Base-by-base conservation (phyloP, 2,113 vertebrate genomes). In the Cnemophilus loriae region DNA sequence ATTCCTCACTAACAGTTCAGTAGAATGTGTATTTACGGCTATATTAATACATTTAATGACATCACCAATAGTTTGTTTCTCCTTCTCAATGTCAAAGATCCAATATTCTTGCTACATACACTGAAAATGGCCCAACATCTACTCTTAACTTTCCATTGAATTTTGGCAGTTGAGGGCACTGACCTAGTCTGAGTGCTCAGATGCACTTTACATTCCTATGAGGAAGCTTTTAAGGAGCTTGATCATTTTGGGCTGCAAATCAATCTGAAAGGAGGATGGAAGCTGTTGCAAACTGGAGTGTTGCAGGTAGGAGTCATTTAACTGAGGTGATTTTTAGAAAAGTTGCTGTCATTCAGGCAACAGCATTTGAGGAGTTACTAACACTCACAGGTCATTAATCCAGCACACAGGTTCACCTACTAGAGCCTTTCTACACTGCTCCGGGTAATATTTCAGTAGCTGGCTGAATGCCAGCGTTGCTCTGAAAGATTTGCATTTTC, bases 111-210 rank as follows among this genome's bases (percentile, higher is more conserved):
- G 33, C 71, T 68, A 30, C 2, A 13, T 65, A 37, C 0, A 0
- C 87, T 90, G 90, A 86, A 42, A 85, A 7, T 46, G 59, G 67
- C 59, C 87, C 68, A 90, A 78, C n/a, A 90, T 49, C 75, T 86
- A 17, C 53, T 93, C 68, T 88, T 86, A 88, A 94, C 63, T 86
- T 94, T 81, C 71, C 59, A 94, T 83, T 2, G 0, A 74, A 90
- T 68, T 88, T 88, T 60, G 47, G 55, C 92, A 94, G 81, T 95
- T 97, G 95, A 88, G 93, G 96, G 46, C 87, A 77, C 44, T 88
- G 93, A 94, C 93, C 90, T 93, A 94, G 75, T 41, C 59, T 76
- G 68, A 93, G 33, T 0, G 0, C 50, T 96, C 55, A 92, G 64
- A 84, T 64, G 42, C 35, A 80, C 59, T 94, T 93, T 77, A 67